Evolutionary conservation across 2,797 vertebrate genomes (phyloP).

Genomic region (Staurois parvus): DNA sequence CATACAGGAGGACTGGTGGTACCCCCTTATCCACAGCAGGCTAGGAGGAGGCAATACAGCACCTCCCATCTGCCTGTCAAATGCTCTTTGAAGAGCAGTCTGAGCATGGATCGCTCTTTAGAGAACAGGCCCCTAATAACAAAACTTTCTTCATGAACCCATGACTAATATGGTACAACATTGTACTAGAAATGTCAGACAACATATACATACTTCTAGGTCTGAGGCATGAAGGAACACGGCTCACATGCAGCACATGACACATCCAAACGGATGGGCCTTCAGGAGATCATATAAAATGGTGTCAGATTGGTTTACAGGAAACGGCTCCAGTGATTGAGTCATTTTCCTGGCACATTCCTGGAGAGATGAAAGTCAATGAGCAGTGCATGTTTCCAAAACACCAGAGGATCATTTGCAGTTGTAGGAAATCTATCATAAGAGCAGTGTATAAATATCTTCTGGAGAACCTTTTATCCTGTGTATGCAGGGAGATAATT

Average conservation of each 20-base stretch:
- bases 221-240: constrained; percentile 4
- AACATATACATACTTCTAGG: constrained; percentile 5
- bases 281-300: background rate
- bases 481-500: background rate
- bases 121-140: too few species aligned
- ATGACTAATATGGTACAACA: too few species aligned
- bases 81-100: too few species aligned
- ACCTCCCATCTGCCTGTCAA: too few species aligned
- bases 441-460: background rate
- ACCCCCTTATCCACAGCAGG: too few species aligned
- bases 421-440: background rate
- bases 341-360: background rate
- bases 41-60: too few species aligned
- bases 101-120: too few species aligned
- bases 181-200: background rate
- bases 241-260: constrained; percentile 7
- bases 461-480: background rate
- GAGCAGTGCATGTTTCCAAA: background rate
- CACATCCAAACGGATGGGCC: background rate
- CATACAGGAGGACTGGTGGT: too few species aligned
- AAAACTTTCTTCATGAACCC: too few species aligned
- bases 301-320: constrained; percentile 22
- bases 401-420: constrained; percentile 13
- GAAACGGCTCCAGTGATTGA: constrained; percentile 1
- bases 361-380: constrained; percentile 41